phyloP scores from a whole-genome alignment of 2,888 invertebrate genomes.

The Hirtodrosophila confusa region DNA sequence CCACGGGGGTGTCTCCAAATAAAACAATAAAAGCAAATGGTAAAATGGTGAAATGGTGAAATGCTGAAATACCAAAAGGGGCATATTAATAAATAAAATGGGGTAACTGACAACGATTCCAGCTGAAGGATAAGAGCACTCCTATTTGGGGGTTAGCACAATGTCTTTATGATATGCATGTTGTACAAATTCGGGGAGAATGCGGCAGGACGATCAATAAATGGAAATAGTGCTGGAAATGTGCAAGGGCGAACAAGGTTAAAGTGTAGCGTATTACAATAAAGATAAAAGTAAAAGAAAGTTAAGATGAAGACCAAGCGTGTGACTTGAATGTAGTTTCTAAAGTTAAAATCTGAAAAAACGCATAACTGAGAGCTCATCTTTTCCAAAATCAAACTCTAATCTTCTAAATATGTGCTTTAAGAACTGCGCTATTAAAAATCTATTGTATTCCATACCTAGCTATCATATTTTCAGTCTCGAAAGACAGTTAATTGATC shows the following conservation, averaged over 20 bases:
- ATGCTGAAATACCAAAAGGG: conserved; percentile 33
- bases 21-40: conserved; percentile 75
- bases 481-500: too few relatives aligned
- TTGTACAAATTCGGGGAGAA: conserved; percentile 21
- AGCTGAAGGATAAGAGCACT: conserved; percentile 8
- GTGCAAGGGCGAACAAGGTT: background rate
- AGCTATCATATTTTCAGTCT: too few relatives aligned
- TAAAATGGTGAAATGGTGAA: conserved; percentile 46
- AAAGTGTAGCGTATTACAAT: background rate
- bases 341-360: too few relatives aligned
- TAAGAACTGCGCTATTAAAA: too few relatives aligned
- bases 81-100: conserved; percentile 70
- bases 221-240: conserved; percentile 36
- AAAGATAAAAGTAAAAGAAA: conserved; percentile 4
- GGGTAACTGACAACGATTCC: conserved; percentile 28
- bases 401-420: too few relatives aligned
- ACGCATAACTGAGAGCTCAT: too few relatives aligned
- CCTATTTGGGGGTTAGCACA: conserved; percentile 15
- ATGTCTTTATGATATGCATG: conserved; percentile 58
- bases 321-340: too few relatives aligned
- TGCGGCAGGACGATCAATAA: conserved; percentile 54
- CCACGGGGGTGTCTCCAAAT: conserved; percentile 57
- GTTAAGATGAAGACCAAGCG: background rate
- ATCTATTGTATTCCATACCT: too few relatives aligned
- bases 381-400: too few relatives aligned